Percentiles rank a stretch among this genome's conserved stretches.
Conservation (phyloP, 2,797 vertebrate species). For the Limosa lapponica region DNA sequence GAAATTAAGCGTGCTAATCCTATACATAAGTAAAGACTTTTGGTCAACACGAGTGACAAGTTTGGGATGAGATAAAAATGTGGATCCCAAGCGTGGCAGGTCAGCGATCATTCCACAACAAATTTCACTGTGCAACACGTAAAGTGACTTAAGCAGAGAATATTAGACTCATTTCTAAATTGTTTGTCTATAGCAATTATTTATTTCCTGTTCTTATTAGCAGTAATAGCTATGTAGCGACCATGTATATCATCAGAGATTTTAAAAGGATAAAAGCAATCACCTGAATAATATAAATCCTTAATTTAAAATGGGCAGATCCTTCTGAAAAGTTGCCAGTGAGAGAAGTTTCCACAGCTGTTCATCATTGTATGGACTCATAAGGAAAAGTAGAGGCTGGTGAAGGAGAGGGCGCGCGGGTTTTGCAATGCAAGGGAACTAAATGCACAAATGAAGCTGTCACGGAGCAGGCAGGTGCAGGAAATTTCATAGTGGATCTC, state of each 20-base stretch:
- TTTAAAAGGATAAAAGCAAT: not conserved
- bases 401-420: not conserved
- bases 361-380: not conserved
- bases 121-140: not conserved
- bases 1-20: not conserved
- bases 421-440: not conserved
- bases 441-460: not conserved
- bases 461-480: not conserved
- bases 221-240: not conserved
- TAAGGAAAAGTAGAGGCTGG: not conserved
- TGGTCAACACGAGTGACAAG: rapidly evolving
- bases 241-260: not conserved
- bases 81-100: not conserved
- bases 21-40: not conserved
- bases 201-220: not conserved
- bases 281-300: not conserved
- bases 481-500: not conserved
- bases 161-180: not conserved
- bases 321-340: not conserved
- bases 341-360: not conserved
- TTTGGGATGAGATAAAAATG: not conserved
- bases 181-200: not conserved
- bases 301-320: not conserved
- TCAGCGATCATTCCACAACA: not conserved
- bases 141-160: not conserved